A percentile compares a stretch with the other conserved stretches of the same genome.
phyloP scores from a whole-genome alignment of 2,888 invertebrate genomes.

The Leptothorax acervorum region DNA sequence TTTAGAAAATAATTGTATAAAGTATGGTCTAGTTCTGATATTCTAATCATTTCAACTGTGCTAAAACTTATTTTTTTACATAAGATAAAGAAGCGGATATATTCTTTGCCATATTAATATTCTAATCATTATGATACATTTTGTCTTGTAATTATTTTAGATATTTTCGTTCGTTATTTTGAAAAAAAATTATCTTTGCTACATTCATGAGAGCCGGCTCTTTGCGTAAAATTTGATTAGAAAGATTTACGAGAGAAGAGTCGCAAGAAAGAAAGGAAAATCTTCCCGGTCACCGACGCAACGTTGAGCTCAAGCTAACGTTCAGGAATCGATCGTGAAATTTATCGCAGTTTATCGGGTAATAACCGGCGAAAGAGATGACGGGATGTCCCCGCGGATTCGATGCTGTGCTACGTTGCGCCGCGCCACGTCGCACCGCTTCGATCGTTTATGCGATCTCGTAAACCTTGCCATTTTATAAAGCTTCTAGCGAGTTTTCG shows the following conservation, averaged over 20 bases:
- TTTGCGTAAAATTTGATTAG: conserved; percentile 6
- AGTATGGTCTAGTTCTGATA: background rate
- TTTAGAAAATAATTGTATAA: background rate
- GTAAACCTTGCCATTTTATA: conserved; percentile 57
- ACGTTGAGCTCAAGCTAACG: conserved; percentile 64
- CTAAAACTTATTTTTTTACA: background rate
- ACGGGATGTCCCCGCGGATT: conserved; percentile 68
- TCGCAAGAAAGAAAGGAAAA: conserved; percentile 12
- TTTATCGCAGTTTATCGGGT: conserved; percentile 78
- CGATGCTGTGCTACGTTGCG: background rate
- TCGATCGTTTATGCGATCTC: conserved; percentile 58
- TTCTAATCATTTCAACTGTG: background rate
- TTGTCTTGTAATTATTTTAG: background rate
- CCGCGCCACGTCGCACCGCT: background rate
- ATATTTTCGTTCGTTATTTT: background rate
- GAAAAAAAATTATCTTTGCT: background rate
- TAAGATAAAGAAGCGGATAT: background rate
- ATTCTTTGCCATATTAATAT: background rate
- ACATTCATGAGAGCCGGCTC: conserved; percentile 28
- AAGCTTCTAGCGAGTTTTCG: conserved; percentile 36
- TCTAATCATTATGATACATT: background rate
- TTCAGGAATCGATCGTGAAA: conserved; percentile 78
- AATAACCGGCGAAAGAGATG: conserved; percentile 75
- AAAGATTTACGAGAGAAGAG: background rate
- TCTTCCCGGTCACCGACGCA: conserved; percentile 50